phyloP scores from a whole-genome alignment of 1,140 invertebrate species.

The Drosophila chauvacae region DNA sequence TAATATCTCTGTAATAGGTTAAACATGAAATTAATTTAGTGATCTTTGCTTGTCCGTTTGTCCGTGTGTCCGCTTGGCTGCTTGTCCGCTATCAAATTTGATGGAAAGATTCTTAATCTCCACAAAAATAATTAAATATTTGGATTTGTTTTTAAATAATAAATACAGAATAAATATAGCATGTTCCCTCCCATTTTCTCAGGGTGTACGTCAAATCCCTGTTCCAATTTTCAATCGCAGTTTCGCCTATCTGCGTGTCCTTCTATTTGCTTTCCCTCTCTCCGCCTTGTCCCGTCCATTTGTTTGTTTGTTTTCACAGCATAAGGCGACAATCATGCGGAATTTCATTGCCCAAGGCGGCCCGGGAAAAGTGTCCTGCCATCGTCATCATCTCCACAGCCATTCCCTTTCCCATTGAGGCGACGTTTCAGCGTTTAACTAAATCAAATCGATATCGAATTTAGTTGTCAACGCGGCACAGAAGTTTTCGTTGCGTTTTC shows the following conservation, averaged over 20 bases:
- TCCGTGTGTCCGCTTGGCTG: background rate
- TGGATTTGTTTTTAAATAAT: background rate
- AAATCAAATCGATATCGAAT: constrained; percentile 82
- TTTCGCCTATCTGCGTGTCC: constrained; percentile 54
- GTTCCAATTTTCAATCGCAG: constrained; percentile 41
- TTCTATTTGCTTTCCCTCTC: constrained; percentile 49
- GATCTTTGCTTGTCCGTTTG: no score
- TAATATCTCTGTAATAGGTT: background rate
- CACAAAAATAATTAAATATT: no score
- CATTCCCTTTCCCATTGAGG: constrained; percentile 19
- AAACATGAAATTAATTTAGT: no score
- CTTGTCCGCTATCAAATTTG: background rate
- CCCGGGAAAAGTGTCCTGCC: constrained; percentile 13
- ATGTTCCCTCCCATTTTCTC: background rate
- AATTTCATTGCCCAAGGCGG: constrained; percentile 62
- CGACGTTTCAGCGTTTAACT: constrained; percentile 70
- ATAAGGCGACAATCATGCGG: constrained; percentile 74
- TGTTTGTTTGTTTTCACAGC: constrained; percentile 75
- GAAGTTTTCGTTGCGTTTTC: constrained; percentile 59
- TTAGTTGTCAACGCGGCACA: constrained; percentile 72
- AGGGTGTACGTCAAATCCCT: constrained; percentile 1
- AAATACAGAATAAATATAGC: background rate
- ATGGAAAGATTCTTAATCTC: no score
- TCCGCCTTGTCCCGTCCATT: constrained; percentile 5
- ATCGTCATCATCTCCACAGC: constrained; percentile 11